Conservation (phyloP, 2,113 vertebrate genomes). For the Puntigrus tetrazona region DNA sequence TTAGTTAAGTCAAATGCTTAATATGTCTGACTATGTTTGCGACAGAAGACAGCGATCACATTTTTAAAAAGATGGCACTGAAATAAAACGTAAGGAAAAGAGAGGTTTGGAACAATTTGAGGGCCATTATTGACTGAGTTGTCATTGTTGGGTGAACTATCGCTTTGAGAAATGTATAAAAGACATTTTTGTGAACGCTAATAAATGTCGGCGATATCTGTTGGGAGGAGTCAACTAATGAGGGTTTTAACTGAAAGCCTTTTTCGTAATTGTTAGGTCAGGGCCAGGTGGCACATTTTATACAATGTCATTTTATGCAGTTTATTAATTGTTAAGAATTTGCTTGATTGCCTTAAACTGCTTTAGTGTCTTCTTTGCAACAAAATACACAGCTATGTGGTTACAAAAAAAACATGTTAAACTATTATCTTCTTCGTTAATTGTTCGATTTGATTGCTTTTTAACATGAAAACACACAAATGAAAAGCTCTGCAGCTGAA, state of each 20-base stretch:
- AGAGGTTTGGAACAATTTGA: too few species aligned
- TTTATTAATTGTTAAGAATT: too few species aligned
- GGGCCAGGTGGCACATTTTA: neutral
- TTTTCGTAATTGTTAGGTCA: neutral
- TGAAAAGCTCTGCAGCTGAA: slow-evolving; percentile 43
- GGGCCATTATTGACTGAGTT: too few species aligned
- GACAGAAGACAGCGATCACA: too few species aligned
- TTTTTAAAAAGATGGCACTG: too few species aligned
- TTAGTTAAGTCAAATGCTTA: too few species aligned
- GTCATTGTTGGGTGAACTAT: too few species aligned
- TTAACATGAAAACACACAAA: slow-evolving; percentile 29
- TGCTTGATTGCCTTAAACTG: neutral
- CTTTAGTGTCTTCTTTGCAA: neutral
- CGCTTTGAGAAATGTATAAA: neutral
- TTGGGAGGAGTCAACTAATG: neutral
- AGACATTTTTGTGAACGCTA: neutral
- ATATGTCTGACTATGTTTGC: too few species aligned
- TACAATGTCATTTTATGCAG: neutral
- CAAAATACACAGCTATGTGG: neutral
- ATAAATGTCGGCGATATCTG: neutral
- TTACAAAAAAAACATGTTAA: neutral
- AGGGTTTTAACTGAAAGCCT: neutral
- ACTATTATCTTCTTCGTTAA: neutral
- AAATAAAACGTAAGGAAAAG: too few species aligned
- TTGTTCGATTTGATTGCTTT: too few species aligned